Percentiles rank a stretch among this genome's conserved stretches.
These are phyloP conservation scores for Boulengeromyrus knoepffleri DNA, from an alignment of 2,113 vertebrate species.

Conservation along the genomic window DNA sequence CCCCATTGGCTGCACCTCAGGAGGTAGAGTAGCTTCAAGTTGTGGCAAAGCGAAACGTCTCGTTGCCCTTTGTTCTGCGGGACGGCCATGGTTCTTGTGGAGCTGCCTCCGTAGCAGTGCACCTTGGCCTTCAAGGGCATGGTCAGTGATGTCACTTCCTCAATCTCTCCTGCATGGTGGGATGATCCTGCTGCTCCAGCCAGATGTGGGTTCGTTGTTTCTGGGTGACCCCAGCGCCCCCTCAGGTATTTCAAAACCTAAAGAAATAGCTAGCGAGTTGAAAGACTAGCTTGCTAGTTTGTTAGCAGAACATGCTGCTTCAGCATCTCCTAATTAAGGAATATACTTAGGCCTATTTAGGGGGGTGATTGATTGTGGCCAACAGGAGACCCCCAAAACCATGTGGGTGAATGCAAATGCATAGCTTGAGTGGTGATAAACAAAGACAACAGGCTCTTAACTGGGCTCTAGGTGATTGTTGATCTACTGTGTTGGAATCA, in stretches of 20 bases:
- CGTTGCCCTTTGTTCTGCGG: background rate
- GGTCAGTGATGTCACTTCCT: no score
- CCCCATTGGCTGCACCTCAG: background rate
- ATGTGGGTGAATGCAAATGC: background rate
- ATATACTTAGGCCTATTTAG: background rate
- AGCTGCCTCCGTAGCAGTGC: background rate
- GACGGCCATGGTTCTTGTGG: background rate
- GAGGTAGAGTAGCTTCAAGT: background rate
- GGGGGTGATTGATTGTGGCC: background rate
- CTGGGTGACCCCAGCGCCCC: background rate
- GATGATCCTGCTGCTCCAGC: background rate
- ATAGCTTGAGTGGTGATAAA: background rate
- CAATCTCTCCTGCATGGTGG: background rate
- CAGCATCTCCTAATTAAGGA: background rate
- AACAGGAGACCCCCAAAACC: background rate
- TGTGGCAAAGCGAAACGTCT: background rate
- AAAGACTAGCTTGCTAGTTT: no score
- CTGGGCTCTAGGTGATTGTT: background rate
- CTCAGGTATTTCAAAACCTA: background rate
- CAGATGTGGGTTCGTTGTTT: background rate
- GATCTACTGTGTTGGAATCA: background rate
- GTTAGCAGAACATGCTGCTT: background rate
- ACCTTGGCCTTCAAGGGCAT: background rate
- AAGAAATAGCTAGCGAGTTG: background rate
- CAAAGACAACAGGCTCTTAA: background rate